These are phyloP conservation scores for Catocala sponsa DNA, from an alignment of 2,888 invertebrate species.

Conservation along the genomic window DNA sequence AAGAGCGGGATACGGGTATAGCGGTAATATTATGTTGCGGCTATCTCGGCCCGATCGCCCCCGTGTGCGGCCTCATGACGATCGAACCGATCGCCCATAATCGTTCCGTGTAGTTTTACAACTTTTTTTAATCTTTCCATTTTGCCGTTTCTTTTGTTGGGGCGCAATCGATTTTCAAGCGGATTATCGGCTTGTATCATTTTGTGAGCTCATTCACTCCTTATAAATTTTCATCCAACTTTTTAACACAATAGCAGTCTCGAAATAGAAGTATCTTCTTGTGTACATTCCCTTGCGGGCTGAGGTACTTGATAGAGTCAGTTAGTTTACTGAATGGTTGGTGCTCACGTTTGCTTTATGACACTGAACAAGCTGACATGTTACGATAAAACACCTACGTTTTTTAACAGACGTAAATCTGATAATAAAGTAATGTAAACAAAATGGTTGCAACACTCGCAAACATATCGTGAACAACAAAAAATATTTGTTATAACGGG, in stretches of 20 bases:
- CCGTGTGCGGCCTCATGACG: constrained; percentile 61
- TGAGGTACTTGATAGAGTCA: constrained; percentile 6
- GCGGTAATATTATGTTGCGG: constrained; percentile 78
- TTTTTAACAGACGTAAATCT: constrained; percentile 58
- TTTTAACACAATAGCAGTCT: constrained; percentile 42
- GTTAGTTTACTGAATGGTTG: constrained; percentile 9
- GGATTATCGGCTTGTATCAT: constrained; percentile 59
- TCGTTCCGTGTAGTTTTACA: constrained; percentile 61
- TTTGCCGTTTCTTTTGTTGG: constrained; percentile 60
- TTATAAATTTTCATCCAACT: constrained; percentile 48
- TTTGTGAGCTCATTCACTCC: constrained; percentile 45
- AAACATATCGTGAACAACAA: constrained; percentile 54
- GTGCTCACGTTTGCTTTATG: not conserved
- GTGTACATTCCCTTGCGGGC: constrained; percentile 20
- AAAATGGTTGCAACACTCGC: constrained; percentile 58
- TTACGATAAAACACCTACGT: constrained; percentile 26
- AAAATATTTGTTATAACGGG: constrained; percentile 69
- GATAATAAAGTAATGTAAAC: constrained; percentile 64
- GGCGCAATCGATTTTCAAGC: constrained; percentile 51
- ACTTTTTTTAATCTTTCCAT: constrained; percentile 64
- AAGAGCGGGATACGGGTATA: constrained; percentile 75
- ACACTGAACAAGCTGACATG: constrained; percentile 8
- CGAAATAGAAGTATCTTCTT: constrained; percentile 26
- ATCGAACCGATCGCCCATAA: constrained; percentile 60
- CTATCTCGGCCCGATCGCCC: constrained; percentile 67